A percentile compares a stretch with the other conserved stretches of the same genome.
Evolutionary conservation across 2,113 vertebrate species (phyloP).

Genomic region (Megaceryle maxima): DNA sequence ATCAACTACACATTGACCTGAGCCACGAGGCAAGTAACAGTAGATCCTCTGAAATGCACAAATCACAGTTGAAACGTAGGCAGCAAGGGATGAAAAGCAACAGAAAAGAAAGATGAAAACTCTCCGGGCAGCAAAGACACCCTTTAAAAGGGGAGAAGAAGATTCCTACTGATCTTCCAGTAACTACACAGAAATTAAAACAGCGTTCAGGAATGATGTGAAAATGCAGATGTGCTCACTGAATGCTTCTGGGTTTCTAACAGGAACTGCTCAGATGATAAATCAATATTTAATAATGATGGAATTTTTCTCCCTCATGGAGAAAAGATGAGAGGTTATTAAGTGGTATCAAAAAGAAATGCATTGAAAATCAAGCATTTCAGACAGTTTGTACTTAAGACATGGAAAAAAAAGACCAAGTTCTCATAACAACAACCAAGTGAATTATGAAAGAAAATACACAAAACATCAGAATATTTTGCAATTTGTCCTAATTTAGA

Average conservation of each 20-base stretch:
- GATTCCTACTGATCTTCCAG: background rate
- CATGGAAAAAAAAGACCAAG: background rate
- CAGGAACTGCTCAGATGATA: background rate
- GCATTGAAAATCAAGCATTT: background rate
- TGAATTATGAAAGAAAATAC: background rate
- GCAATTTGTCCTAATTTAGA: background rate
- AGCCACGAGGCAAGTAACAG: background rate
- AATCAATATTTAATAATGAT: constrained; percentile 44
- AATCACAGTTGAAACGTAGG: background rate
- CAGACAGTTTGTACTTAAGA: background rate
- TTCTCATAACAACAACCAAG: background rate
- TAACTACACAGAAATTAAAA: background rate
- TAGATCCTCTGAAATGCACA: background rate
- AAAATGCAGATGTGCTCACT: background rate
- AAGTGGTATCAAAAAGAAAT: constrained; percentile 28
- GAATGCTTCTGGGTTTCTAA: background rate
- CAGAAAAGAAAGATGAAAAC: background rate
- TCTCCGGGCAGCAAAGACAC: background rate
- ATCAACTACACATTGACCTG: background rate
- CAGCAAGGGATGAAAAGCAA: background rate
- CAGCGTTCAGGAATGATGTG: background rate
- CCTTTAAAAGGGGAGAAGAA: background rate
- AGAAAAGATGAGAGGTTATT: constrained; percentile 20
- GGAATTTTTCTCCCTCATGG: background rate
- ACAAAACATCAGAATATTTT: background rate